Conservation (phyloP, 2,113 vertebrate genomes). For the Oncorhynchus tshawytscha region DNA sequence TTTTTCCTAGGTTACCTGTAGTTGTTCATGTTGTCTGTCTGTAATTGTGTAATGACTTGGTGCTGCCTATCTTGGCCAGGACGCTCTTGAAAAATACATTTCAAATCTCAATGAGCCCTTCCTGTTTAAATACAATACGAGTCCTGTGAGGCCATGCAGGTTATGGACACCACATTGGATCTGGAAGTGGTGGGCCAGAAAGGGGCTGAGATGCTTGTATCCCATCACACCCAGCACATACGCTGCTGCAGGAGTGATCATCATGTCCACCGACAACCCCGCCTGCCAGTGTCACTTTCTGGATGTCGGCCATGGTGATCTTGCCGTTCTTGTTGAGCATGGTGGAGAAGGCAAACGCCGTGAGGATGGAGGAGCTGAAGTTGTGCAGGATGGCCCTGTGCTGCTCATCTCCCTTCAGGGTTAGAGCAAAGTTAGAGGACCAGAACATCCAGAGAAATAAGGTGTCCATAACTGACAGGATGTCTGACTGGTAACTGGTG, state of each 20-base stretch:
- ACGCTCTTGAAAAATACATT: no score
- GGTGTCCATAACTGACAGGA: conserved; percentile 75
- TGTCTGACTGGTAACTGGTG: conserved; percentile 73
- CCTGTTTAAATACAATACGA: conserved; percentile 61
- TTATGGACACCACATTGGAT: conserved; percentile 85
- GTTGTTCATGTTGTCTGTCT: no score
- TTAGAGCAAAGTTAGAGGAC: conserved; percentile 79
- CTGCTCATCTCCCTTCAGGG: conserved; percentile 73
- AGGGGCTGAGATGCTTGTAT: conserved; percentile 77
- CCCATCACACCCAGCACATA: conserved; percentile 77
- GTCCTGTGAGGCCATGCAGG: conserved; percentile 78
- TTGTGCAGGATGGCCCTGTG: conserved; percentile 82
- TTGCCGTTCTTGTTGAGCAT: conserved; percentile 74
- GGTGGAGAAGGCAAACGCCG: conserved; percentile 75
- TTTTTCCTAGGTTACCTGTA: no score
- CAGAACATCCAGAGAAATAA: conserved; percentile 88
- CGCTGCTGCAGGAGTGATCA: conserved; percentile 70
- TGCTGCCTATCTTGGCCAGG: no score
- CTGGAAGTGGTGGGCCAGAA: conserved; percentile 59
- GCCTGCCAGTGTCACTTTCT: conserved; percentile 81
- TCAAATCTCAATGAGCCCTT: no score
- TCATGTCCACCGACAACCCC: conserved; percentile 76
- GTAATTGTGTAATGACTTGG: no score
- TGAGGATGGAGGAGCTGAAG: conserved; percentile 73
- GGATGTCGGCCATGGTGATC: conserved; percentile 76